Evolutionary conservation across 1,140 invertebrate species (phyloP).

Genomic region (Diabrotica undecimpunctata): DNA sequence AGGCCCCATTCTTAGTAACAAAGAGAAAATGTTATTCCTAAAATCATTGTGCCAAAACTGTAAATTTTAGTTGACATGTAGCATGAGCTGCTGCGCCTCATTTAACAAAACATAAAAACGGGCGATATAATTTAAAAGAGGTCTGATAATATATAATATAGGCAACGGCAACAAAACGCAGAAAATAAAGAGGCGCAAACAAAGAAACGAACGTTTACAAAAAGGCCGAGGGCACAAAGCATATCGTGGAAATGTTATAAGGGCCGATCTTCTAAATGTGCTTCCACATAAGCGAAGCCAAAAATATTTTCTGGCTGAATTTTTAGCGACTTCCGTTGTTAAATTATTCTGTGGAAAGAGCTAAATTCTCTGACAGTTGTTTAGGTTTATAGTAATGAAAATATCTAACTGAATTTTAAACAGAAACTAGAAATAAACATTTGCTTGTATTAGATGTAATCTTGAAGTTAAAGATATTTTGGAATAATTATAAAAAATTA

Average conservation of each 20-base stretch:
- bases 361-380: too few relatives aligned
- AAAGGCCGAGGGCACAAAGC: conserved; percentile 11
- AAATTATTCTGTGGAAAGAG: not conserved
- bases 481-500: too few relatives aligned
- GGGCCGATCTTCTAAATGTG: conserved; percentile 1
- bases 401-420: too few relatives aligned
- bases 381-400: too few relatives aligned
- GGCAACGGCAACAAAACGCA: not conserved
- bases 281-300: not conserved
- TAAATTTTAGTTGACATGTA: conserved; percentile 8
- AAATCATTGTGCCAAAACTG: not conserved
- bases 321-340: not conserved
- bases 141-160: conserved; percentile 9
- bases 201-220: conserved; percentile 9
- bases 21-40: too few relatives aligned
- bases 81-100: not conserved
- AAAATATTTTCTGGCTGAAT: conserved; percentile 6
- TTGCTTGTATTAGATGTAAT: too few relatives aligned
- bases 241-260: conserved; percentile 13
- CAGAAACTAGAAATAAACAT: too few relatives aligned
- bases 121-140: conserved; percentile 5
- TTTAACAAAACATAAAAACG: conserved; percentile 7
- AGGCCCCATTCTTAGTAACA: too few relatives aligned
- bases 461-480: too few relatives aligned
- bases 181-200: conserved; percentile 10